Evolutionary conservation across 2,888 invertebrate genomes (phyloP).

Genomic region (Keiferia lycopersicella): DNA sequence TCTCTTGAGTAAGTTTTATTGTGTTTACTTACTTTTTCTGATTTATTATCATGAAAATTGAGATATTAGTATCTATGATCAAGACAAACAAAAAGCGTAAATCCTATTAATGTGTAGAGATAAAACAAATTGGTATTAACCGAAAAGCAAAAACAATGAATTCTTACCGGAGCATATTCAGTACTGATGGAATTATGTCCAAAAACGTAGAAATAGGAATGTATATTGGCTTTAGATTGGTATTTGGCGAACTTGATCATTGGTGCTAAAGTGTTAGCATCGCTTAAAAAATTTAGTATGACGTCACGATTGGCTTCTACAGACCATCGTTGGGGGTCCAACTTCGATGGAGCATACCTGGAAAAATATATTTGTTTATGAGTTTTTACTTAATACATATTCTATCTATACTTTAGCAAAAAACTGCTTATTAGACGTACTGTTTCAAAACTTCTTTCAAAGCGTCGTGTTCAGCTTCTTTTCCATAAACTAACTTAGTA

Average conservation of each 20-base stretch:
- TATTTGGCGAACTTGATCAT: constrained; percentile 88
- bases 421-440: constrained; percentile 74
- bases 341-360: constrained; percentile 81
- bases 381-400: too few species aligned
- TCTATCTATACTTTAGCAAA: too few species aligned
- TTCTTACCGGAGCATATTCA: constrained; percentile 88
- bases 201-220: constrained; percentile 94
- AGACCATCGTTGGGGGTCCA: constrained; percentile 80
- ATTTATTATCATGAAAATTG: not conserved
- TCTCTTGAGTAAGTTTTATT: not conserved
- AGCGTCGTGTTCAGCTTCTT: constrained; percentile 86
- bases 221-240: constrained; percentile 87
- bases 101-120: too few species aligned
- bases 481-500: constrained; percentile 89
- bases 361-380: constrained; percentile 16
- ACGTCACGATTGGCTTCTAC: constrained; percentile 86
- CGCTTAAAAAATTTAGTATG: constrained; percentile 93
- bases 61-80: too few species aligned
- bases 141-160: not conserved
- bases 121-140: constrained; percentile 55
- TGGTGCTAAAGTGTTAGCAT: constrained; percentile 93
- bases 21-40: not conserved
- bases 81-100: too few species aligned
- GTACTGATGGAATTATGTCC: constrained; percentile 91
- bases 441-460: constrained; percentile 83